A percentile compares a stretch with the other conserved stretches of the same genome.
phyloP scores from a whole-genome alignment of 2,113 vertebrate species.

The Cromileptes altivelis region DNA sequence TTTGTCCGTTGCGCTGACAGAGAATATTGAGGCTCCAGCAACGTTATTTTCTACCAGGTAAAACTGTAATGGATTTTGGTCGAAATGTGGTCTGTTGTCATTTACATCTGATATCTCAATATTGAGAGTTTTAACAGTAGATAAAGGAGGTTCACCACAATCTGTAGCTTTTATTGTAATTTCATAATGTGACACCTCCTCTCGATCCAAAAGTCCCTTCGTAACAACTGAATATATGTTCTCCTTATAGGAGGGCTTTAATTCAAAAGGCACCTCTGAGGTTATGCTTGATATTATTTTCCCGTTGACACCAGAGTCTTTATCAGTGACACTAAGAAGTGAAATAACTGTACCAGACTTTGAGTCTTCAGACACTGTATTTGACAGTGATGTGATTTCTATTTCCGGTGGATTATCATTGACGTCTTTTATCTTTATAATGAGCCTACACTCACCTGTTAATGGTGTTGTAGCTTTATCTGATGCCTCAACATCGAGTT shows the following conservation, averaged over 20 bases:
- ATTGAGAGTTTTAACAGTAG: constrained; percentile 62
- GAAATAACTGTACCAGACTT: constrained; percentile 69
- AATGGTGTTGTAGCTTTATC: constrained; percentile 67
- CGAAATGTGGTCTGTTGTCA: constrained; percentile 79
- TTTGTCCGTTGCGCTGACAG: constrained; percentile 70
- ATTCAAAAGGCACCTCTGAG: constrained; percentile 61
- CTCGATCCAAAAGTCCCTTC: constrained; percentile 71
- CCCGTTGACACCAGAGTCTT: constrained; percentile 56
- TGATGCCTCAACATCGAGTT: constrained; percentile 59
- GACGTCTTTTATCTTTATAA: constrained; percentile 83
- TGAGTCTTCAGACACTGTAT: constrained; percentile 72
- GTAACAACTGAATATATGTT: constrained; percentile 80
- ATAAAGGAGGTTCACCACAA: constrained; percentile 73
- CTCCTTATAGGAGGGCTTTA: constrained; percentile 78
- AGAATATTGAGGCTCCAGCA: constrained; percentile 65
- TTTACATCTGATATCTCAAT: constrained; percentile 80
- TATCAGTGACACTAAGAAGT: constrained; percentile 59
- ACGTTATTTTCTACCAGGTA: constrained; percentile 79
- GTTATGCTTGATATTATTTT: constrained; percentile 75
- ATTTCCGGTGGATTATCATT: constrained; percentile 87
- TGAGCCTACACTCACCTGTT: constrained; percentile 64
- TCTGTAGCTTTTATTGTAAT: constrained; percentile 78
- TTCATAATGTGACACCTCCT: constrained; percentile 81
- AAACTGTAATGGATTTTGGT: constrained; percentile 50
- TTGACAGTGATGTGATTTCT: constrained; percentile 78